Evolutionary conservation across 1,140 invertebrate species (phyloP), one percentile per base, ranked within the genome.

Genomic region (Drosophila mauritiana): DNA sequence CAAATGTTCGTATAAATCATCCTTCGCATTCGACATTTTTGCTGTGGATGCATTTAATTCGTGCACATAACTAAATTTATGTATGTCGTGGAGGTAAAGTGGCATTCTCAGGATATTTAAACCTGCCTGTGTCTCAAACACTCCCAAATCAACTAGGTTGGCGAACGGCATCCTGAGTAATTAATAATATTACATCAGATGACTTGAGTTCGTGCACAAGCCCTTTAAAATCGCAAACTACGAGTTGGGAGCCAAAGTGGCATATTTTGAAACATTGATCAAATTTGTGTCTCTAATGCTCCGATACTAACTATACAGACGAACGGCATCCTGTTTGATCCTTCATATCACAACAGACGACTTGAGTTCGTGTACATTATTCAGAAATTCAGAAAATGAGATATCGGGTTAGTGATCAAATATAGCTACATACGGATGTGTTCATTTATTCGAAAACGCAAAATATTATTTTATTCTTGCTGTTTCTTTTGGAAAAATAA

Each of bases 231-330:
- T 72, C 64, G 45, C 55, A 8, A 3, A 57, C 36, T 5, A 12
- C 39, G 13, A 70, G 74, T 65, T 70, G 72, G 3, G 5, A 70
- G 80, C 40, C 13, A 79, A 64, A 78, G 79, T 79, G 65, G 76
- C 63, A 73, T 67, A 48, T 17, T 36, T 57, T 34, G 13, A n/a
- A 22, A 52, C 0, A 20, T 5, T 11, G 6, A 4, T 54, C n/a
- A 3, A 17, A 62, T 51, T 52, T 78, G 51, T 74, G 75, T 78
- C 63, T 80, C 74, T 68, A 73, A 68, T 57, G 15, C 78, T 79
- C 55, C 76, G 5, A 78, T 5, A 78, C 13, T 3, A 78, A 78
- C 58, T 65, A 37, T 37, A 37, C 10, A 13, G 11, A 37, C 10
- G 10, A 37, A 12, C 36, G 36, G 36, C 36, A 37, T 37, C 36